Evolutionary conservation across 2,888 invertebrate species (phyloP).

Genomic region (Ditula angustiorana): DNA sequence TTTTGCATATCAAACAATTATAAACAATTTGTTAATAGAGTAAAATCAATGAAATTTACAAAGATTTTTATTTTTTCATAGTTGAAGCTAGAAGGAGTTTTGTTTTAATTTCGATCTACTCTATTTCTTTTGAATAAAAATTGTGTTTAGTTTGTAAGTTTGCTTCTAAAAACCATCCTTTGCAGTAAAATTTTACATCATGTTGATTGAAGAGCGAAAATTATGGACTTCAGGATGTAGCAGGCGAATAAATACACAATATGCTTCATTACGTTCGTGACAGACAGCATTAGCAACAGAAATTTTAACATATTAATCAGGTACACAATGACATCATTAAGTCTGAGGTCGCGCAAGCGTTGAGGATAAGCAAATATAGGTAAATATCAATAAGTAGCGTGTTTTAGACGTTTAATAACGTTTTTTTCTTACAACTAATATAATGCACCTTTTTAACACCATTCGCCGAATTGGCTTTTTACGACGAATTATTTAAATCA

Average conservation of each 20-base stretch:
- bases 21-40: too few relatives aligned
- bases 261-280: background rate
- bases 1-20: too few relatives aligned
- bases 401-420: background rate
- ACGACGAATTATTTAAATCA: background rate
- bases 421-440: background rate
- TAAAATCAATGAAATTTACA: too few relatives aligned
- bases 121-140: slow-evolving; percentile 31
- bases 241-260: background rate
- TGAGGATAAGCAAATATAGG: slow-evolving; percentile 26
- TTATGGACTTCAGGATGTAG: slow-evolving; percentile 6
- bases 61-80: too few relatives aligned
- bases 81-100: too few relatives aligned
- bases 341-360: slow-evolving; percentile 1
- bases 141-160: slow-evolving; percentile 36
- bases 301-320: slow-evolving; percentile 12
- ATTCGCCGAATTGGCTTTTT: background rate
- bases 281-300: background rate
- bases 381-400: slow-evolving; percentile 28
- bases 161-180: slow-evolving; percentile 19
- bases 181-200: slow-evolving; percentile 25
- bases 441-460: background rate
- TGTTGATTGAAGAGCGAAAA: slow-evolving; percentile 13
- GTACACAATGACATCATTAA: slow-evolving; percentile 26
- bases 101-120: slow-evolving; percentile 8